Percentiles rank a stretch among this genome's conserved stretches.
These are phyloP conservation scores for Melanotaenia nigrans DNA, from an alignment of 2,797 vertebrate genomes.

Conservation along the genomic window DNA sequence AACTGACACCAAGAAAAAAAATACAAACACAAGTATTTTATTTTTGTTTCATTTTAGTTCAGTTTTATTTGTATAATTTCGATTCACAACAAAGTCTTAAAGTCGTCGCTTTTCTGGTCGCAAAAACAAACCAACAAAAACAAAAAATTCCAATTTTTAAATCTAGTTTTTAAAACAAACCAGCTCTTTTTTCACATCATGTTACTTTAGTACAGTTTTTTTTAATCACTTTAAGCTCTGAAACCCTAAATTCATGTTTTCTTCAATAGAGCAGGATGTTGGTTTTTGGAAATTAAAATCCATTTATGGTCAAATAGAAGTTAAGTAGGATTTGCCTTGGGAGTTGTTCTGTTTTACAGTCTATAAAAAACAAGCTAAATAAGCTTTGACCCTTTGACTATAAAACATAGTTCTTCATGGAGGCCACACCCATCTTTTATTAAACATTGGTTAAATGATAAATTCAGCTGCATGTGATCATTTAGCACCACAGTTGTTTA, in stretches of 20 bases:
- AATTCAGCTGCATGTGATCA: neutral
- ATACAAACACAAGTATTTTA: neutral
- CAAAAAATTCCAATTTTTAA: too few species aligned
- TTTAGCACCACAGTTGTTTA: neutral
- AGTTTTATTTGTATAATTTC: neutral
- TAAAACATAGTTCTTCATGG: neutral
- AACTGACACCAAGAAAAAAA: neutral
- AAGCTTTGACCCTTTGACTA: neutral
- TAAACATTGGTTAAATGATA: neutral
- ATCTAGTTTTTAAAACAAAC: too few species aligned
- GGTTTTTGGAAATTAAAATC: too few species aligned
- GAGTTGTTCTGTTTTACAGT: too few species aligned
- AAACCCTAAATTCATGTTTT: too few species aligned
- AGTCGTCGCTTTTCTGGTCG: neutral
- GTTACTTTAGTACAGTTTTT: neutral
- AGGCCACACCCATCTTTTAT: neutral
- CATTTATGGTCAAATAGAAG: too few species aligned
- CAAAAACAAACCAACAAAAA: neutral
- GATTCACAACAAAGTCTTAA: neutral
- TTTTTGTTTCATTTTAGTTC: neutral
- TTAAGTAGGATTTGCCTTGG: too few species aligned
- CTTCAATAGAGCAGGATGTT: too few species aligned
- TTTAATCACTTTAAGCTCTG: neutral
- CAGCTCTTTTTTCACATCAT: too few species aligned
- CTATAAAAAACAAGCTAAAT: neutral